Conservation (phyloP, 2,113 vertebrate genomes). For the Axis porcinus region DNA sequence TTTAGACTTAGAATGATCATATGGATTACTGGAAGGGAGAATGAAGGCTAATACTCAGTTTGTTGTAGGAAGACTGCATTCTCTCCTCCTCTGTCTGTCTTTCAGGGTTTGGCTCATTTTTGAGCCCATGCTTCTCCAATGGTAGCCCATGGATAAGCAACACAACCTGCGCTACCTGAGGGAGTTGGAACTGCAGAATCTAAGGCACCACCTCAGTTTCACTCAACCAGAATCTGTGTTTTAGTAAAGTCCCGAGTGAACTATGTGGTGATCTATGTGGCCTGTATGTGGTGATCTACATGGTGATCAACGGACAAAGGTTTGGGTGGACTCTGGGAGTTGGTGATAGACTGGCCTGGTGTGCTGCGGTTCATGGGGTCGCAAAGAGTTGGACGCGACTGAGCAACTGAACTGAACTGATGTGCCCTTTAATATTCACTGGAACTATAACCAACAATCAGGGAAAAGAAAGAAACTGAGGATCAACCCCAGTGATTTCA, state of each 20-base stretch:
- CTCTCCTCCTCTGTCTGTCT: background rate
- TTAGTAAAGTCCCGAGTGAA: background rate
- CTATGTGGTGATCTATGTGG: background rate
- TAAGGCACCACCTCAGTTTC: background rate
- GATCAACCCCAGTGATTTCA: background rate
- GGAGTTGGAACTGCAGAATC: background rate
- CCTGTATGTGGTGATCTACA: background rate
- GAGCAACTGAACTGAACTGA: background rate
- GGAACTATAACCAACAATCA: background rate
- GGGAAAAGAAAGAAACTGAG: background rate
- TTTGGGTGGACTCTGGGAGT: background rate
- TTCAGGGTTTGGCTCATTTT: background rate
- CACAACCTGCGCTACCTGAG: fast-evolving
- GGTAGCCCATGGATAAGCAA: background rate
- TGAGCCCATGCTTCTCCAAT: background rate
- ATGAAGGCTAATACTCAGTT: background rate
- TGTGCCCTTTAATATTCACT: background rate
- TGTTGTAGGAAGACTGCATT: background rate
- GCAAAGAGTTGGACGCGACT: background rate
- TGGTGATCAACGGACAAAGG: background rate
- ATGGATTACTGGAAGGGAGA: background rate
- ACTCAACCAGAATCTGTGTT: background rate
- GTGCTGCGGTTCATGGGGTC: background rate
- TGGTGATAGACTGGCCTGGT: background rate
- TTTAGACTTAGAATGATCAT: background rate